These are phyloP conservation scores for Philereme transversata DNA, from an alignment of 2,888 invertebrate species.

Conservation along the genomic window DNA sequence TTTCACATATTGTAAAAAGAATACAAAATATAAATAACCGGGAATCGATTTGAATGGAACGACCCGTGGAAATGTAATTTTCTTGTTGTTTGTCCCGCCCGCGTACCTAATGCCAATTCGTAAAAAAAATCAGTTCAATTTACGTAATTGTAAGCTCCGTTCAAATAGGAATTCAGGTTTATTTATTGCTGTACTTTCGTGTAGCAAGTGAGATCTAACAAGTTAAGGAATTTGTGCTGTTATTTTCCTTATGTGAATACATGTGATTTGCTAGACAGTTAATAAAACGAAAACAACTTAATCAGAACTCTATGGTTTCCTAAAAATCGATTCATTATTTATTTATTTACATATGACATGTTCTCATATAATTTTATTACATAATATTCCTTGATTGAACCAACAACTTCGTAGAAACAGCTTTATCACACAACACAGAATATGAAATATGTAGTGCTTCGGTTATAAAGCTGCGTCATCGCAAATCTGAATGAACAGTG, in stretches of 20 bases:
- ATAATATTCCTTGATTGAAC: conserved; percentile 1
- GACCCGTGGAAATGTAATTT: conserved; percentile 1
- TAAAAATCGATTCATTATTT: too few relatives aligned
- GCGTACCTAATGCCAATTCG: not conserved
- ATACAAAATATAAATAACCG: not conserved
- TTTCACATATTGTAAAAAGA: not conserved
- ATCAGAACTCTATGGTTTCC: too few relatives aligned
- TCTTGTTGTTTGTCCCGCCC: conserved; percentile 3
- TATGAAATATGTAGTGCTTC: conserved; percentile 4
- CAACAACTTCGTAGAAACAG: conserved; percentile 48
- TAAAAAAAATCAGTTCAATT: not conserved
- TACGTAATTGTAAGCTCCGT: not conserved
- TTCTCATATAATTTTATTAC: not conserved
- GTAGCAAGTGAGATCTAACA: too few relatives aligned
- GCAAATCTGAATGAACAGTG: conserved; percentile 65
- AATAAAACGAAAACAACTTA: too few relatives aligned
- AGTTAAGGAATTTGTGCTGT: too few relatives aligned
- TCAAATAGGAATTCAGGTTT: too few relatives aligned
- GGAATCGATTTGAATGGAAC: not conserved
- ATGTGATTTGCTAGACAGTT: too few relatives aligned
- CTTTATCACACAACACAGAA: conserved; percentile 50
- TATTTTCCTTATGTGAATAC: too few relatives aligned
- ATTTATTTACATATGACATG: too few relatives aligned
- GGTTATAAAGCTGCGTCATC: conserved; percentile 63
- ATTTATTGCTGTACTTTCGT: too few relatives aligned